These are phyloP conservation scores for Amiota communis DNA, from an alignment of 2,888 invertebrate genomes.

Conservation along the genomic window DNA sequence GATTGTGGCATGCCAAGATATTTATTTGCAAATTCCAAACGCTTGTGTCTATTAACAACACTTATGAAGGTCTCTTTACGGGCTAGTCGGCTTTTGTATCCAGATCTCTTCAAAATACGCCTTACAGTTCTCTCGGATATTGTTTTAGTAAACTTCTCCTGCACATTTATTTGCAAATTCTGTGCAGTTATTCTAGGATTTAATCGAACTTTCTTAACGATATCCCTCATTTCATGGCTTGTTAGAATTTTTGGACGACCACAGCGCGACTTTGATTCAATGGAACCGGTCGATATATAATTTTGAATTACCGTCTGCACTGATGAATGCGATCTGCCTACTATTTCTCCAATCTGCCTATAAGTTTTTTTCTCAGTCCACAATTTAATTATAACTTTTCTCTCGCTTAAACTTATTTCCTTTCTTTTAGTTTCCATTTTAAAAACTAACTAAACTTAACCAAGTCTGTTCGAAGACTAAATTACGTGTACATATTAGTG, in stretches of 20 bases:
- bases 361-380: neutral
- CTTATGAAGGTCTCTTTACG: slow-evolving; percentile 31
- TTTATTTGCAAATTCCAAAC: slow-evolving; percentile 31
- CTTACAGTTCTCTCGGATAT: slow-evolving; percentile 20
- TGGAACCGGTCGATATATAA: slow-evolving; percentile 15
- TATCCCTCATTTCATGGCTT: slow-evolving; percentile 3
- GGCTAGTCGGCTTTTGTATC: slow-evolving; percentile 21
- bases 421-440: neutral
- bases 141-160: slow-evolving; percentile 17
- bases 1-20: neutral
- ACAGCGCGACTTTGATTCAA: slow-evolving; percentile 23
- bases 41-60: slow-evolving; percentile 28
- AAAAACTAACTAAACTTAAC: neutral
- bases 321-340: neutral
- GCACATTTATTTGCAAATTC: neutral
- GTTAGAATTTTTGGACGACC: slow-evolving; percentile 20
- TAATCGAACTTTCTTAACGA: slow-evolving; percentile 8
- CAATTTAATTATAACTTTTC: slow-evolving; percentile 1
- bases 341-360: neutral
- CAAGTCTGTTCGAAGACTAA: too few relatives aligned
- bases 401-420: neutral
- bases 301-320: slow-evolving; percentile 21
- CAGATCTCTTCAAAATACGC: slow-evolving; percentile 12
- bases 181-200: slow-evolving; percentile 26
- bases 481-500: too few relatives aligned